Conservation (phyloP, 2,888 invertebrate species). For the Drosophila atripex region DNA sequence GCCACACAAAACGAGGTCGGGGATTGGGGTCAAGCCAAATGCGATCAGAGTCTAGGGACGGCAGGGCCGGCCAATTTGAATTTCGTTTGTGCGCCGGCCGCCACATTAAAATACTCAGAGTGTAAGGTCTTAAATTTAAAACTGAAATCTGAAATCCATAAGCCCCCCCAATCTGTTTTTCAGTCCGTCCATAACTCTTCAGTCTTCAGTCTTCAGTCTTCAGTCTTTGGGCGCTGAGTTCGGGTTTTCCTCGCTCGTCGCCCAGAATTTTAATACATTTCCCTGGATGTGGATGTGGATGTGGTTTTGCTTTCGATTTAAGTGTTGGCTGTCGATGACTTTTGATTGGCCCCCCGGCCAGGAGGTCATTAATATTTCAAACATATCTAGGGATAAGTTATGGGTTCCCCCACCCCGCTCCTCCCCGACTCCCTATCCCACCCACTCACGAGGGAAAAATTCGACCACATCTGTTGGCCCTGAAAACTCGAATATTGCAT, state of each 20-base stretch:
- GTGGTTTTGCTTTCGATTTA: constrained; percentile 68
- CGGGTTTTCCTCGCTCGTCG: constrained; percentile 62
- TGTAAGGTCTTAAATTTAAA: constrained; percentile 81
- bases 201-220: constrained; percentile 39
- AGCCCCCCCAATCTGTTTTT: constrained; percentile 57
- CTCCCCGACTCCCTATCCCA: neutral
- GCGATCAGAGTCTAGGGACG: constrained; percentile 30
- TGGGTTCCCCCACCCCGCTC: constrained; percentile 52
- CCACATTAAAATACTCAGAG: constrained; percentile 82
- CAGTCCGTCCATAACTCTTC: constrained; percentile 68
- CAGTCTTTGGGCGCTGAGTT: constrained; percentile 20
- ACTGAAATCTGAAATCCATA: constrained; percentile 80
- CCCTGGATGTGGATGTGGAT: neutral
- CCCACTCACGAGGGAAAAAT: constrained; percentile 10
- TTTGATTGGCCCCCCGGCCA: constrained; percentile 43
- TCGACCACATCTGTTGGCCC: constrained; percentile 37
- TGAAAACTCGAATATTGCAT: constrained; percentile 41
- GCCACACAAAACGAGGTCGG: constrained; percentile 70
- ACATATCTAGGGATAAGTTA: constrained; percentile 73
- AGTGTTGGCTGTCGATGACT: constrained; percentile 71
- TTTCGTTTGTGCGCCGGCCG: constrained; percentile 62
- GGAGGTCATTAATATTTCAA: constrained; percentile 74
- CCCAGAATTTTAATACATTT: constrained; percentile 68
- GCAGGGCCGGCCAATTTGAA: constrained; percentile 64
- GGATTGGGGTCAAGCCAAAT: constrained; percentile 62